phyloP scores from a whole-genome alignment of 37 sponge, comb jelly and placozoan species.

The Spongilla lacustris region DNA sequence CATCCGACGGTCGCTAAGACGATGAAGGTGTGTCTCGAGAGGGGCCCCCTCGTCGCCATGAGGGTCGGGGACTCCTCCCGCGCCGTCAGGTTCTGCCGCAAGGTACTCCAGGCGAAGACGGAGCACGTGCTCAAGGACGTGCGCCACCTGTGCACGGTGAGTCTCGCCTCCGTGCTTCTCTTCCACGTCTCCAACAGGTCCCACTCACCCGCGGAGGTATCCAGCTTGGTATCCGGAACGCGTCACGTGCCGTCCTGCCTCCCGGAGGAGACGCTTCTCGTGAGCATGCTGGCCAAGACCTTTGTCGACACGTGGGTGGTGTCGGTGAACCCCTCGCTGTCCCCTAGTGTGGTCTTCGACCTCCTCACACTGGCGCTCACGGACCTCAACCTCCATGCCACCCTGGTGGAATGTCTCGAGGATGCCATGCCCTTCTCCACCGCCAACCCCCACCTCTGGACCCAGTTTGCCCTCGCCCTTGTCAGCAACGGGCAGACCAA shows the following conservation, averaged over 20 bases:
- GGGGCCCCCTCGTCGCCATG: slow-evolving; percentile 38
- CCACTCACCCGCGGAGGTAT: neutral
- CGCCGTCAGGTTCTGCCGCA: slow-evolving; percentile 33
- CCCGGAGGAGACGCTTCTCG: slow-evolving; percentile 47
- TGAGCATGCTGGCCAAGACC: slow-evolving; percentile 30
- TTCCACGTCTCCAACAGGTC: slow-evolving; percentile 36
- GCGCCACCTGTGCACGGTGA: slow-evolving; percentile 32
- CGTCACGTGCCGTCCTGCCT: slow-evolving; percentile 26
- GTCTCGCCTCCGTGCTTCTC: slow-evolving; percentile 48
- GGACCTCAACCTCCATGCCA: slow-evolving; percentile 16
- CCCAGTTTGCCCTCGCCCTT: slow-evolving; percentile 64
- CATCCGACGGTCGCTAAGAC: slow-evolving; percentile 50
- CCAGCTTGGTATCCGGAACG: neutral
- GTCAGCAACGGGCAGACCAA: slow-evolving; percentile 18
- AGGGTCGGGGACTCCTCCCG: slow-evolving; percentile 2
- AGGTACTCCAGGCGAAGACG: slow-evolving; percentile 30
- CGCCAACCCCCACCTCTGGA: slow-evolving; percentile 43
- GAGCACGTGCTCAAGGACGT: slow-evolving; percentile 32
- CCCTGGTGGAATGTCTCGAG: slow-evolving; percentile 46
- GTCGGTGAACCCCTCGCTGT: slow-evolving; percentile 10
- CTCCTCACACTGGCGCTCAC: slow-evolving; percentile 22
- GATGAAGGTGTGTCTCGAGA: slow-evolving; percentile 12
- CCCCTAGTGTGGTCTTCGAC: slow-evolving; percentile 34
- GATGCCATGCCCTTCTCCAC: slow-evolving; percentile 44
- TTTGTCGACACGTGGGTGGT: slow-evolving; percentile 33